These are phyloP conservation scores for Apus apus DNA, from an alignment of 2,113 vertebrate species.

Conservation along the genomic window DNA sequence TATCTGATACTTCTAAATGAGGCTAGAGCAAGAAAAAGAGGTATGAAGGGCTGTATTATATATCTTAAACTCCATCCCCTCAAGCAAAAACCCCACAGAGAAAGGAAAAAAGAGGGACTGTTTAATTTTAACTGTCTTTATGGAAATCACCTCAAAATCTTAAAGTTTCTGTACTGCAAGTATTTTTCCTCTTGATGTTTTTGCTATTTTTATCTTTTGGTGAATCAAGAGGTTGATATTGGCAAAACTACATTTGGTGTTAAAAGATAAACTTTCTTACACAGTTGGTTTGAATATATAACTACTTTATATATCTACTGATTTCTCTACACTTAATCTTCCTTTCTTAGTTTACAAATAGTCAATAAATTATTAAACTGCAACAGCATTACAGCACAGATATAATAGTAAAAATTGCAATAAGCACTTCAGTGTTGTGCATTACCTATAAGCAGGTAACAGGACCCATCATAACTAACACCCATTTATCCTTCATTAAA, in stretches of 20 bases:
- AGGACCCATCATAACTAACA: background rate
- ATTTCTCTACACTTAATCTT: background rate
- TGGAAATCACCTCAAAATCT: background rate
- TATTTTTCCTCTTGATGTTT: background rate
- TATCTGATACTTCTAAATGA: background rate
- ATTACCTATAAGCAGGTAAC: background rate
- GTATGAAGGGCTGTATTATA: accelerated
- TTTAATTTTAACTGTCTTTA: background rate
- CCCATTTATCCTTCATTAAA: background rate
- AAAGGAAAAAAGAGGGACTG: background rate
- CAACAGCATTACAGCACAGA: background rate
- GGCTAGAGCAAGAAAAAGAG: background rate
- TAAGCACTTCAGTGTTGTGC: background rate
- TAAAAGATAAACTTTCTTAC: background rate
- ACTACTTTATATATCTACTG: background rate
- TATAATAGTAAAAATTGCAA: background rate
- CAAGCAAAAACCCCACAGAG: background rate
- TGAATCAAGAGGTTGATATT: background rate
- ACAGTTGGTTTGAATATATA: background rate
- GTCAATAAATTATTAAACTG: background rate
- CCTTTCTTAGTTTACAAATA: background rate
- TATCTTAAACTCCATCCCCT: background rate
- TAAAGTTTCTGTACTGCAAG: background rate
- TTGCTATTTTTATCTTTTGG: background rate
- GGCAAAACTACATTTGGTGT: background rate